These are phyloP conservation scores for Hassar affinis DNA, from an alignment of 2,113 vertebrate genomes.

Conservation along the genomic window DNA sequence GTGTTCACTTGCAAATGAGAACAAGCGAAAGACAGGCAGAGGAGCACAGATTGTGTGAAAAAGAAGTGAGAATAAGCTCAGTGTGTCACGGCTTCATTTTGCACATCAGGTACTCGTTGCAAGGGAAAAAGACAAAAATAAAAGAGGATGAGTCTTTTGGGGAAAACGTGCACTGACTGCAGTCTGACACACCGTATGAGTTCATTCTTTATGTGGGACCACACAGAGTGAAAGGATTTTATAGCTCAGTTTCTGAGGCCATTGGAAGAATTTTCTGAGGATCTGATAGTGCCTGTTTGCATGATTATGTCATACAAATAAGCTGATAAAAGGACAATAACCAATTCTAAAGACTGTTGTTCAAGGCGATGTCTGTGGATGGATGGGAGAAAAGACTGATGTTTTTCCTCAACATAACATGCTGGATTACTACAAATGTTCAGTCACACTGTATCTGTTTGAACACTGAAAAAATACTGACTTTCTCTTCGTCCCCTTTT, in stretches of 20 bases:
- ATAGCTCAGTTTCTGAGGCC: slow-evolving; percentile 15
- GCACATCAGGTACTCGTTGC: slow-evolving; percentile 70
- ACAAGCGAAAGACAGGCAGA: neutral
- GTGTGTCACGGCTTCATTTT: slow-evolving; percentile 74
- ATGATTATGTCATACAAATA: neutral
- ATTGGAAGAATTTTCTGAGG: slow-evolving; percentile 16
- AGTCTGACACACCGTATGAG: slow-evolving; percentile 3
- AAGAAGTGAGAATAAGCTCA: slow-evolving; percentile 57
- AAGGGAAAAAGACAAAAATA: slow-evolving; percentile 20
- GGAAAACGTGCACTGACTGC: slow-evolving; percentile 42
- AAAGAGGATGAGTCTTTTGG: slow-evolving; percentile 15
- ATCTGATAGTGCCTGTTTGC: neutral
- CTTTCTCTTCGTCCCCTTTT: slow-evolving; percentile 32
- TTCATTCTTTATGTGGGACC: slow-evolving; percentile 9
- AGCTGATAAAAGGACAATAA: slow-evolving; percentile 17
- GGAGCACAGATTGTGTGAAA: slow-evolving; percentile 11
- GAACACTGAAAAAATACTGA: slow-evolving; percentile 71
- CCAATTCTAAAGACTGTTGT: slow-evolving; percentile 22
- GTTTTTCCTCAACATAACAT: slow-evolving; percentile 35
- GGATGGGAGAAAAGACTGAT: slow-evolving; percentile 21
- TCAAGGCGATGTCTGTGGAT: slow-evolving; percentile 40
- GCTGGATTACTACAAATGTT: slow-evolving; percentile 68
- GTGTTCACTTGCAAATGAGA: slow-evolving; percentile 94
- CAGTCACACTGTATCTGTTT: slow-evolving; percentile 87
- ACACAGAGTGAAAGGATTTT: slow-evolving; percentile 20